Evolutionary conservation across 2,888 invertebrate species (phyloP).

Genomic region (Rhyacophila evoluta): DNA sequence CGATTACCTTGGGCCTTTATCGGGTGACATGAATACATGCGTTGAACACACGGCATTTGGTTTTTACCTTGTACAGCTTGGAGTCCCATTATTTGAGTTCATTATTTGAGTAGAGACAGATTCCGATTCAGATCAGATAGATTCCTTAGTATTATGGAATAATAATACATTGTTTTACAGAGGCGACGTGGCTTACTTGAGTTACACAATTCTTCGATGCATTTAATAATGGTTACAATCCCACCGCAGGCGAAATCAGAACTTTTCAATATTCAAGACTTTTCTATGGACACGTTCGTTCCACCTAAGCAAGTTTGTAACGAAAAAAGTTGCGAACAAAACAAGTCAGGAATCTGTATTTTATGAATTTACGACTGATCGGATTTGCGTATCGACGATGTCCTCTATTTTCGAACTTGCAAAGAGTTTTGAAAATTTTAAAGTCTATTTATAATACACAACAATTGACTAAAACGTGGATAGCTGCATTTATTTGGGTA

Average conservation of each 20-base stretch:
- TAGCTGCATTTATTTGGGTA: too few species aligned
- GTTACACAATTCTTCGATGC: background rate
- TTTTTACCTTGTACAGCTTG: too few species aligned
- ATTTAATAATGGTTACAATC: background rate
- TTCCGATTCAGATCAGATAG: too few species aligned
- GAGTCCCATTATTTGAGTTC: too few species aligned
- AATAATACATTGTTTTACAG: too few species aligned
- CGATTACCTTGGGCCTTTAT: too few species aligned
- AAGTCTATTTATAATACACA: background rate
- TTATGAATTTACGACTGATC: constrained; percentile 35
- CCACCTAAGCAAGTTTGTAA: constrained; percentile 51
- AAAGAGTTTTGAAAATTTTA: background rate
- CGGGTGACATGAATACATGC: too few species aligned
- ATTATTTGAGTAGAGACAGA: too few species aligned
- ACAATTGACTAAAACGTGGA: too few species aligned
- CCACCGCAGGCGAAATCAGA: constrained; percentile 48
- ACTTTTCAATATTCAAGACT: constrained; percentile 54
- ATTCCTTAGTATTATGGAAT: too few species aligned
- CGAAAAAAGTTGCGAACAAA: constrained; percentile 47
- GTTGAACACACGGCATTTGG: too few species aligned
- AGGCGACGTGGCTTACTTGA: background rate
- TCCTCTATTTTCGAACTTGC: background rate
- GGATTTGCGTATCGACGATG: constrained; percentile 16
- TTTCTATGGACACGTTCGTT: constrained; percentile 43
- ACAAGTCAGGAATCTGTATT: constrained; percentile 47